Base-by-base conservation (phyloP, 2,113 vertebrate genomes). In the Arenaria interpres region DNA sequence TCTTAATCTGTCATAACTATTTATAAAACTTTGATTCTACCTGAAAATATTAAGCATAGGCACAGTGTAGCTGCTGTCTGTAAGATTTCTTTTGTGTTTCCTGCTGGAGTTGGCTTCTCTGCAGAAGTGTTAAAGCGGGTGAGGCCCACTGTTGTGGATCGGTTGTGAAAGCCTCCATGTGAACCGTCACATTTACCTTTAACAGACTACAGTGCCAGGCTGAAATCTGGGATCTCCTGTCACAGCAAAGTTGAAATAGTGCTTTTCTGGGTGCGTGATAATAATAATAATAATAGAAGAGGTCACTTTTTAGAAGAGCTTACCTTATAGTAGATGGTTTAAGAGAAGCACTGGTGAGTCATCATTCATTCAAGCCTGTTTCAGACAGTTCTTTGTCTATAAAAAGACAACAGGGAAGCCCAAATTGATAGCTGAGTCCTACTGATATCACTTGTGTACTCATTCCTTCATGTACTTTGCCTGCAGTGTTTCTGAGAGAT, bases 281-380 rank as follows among this genome's bases (percentile, higher is more conserved):
- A 41, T 41, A 41, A 41, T 41, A 41, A 41, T 41, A 41, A 41
- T 41, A 41, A 93, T 62, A 92, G 48, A 76, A 89, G 68, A 93
- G 83, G 87, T 95, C 69, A 92, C 93, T 97, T 96, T 92, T 96
- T 75, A 80, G 91, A 94, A 64, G 75, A 74, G 23, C 91, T 97
- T 94, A 56, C 39, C 75, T 74, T 73, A 21, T 4, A 59, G 59
- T 84, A 79, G 75, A 56, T 59, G 83, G 48, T 94, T 96, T 79
- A 85, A 85, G 96, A 43, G 95, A 93, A 86, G 60, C 14, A 20
- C 79, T 3, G 4, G 56, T 88, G 85, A 88, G 69, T 69, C 56
- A 72, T 96, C 63, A 14, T 59, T 97, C 81, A 74, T 91, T 91
- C 22, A 14, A 82, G 56, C 71, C 71, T 87, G 81, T 85, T 95